phyloP scores from a whole-genome alignment of 1,140 invertebrate genomes.

The Xylocopa sonorina region DNA sequence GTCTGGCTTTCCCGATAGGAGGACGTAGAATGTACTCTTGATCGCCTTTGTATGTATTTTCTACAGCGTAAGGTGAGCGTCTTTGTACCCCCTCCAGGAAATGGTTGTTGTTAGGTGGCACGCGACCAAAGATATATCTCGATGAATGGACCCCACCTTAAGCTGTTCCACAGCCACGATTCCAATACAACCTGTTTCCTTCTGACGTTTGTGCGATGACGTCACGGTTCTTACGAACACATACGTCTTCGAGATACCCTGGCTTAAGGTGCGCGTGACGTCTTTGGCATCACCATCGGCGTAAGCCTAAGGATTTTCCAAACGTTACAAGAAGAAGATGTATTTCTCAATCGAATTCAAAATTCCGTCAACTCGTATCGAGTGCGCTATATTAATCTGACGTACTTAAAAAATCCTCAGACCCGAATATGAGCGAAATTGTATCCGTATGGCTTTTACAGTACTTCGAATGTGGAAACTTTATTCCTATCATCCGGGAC shows the following conservation, averaged over 20 bases:
- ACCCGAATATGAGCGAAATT: too few species aligned
- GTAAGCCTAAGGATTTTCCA: neutral
- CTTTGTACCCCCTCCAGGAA: constrained; percentile 56
- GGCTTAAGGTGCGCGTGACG: constrained; percentile 56
- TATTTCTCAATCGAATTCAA: too few species aligned
- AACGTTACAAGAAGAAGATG: too few species aligned
- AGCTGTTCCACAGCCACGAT: constrained; percentile 4
- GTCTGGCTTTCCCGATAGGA: constrained; percentile 10
- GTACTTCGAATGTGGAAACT: too few species aligned
- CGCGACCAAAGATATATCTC: constrained; percentile 47
- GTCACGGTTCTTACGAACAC: constrained; percentile 60
- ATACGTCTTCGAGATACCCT: constrained; percentile 44
- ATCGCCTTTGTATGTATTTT: constrained; percentile 32
- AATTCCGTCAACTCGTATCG: too few species aligned
- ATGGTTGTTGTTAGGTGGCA: constrained; percentile 26
- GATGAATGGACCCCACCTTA: constrained; percentile 57
- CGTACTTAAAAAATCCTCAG: too few species aligned
- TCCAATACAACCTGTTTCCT: constrained; percentile 58
- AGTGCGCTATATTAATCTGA: too few species aligned
- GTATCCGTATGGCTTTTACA: too few species aligned
- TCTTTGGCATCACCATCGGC: constrained; percentile 30
- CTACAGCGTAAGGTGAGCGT: constrained; percentile 29
- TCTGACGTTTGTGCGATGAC: constrained; percentile 61
- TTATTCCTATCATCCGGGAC: too few species aligned
- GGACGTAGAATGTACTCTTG: neutral